phyloP scores from a whole-genome alignment of 2,888 invertebrate genomes.

The Epistrophe grossulariae region DNA sequence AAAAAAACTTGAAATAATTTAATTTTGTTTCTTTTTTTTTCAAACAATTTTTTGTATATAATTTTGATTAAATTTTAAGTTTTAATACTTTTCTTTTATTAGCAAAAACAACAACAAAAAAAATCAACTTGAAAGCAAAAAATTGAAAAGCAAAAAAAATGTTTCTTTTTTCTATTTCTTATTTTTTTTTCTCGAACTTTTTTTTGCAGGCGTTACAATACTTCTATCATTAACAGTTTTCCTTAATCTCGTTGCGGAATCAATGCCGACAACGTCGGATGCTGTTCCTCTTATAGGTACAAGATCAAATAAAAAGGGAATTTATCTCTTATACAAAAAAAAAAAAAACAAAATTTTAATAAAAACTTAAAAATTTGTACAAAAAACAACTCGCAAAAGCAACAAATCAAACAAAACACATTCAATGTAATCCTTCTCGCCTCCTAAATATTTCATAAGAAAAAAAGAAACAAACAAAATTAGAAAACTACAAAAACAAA shows the following conservation, averaged over 20 bases:
- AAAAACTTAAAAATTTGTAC: conserved; percentile 53
- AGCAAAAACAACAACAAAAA: conserved; percentile 12
- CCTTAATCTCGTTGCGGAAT: conserved; percentile 98
- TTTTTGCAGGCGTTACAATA: conserved; percentile 95
- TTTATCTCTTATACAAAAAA: conserved; percentile 48
- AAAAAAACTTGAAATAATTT: conserved; percentile 35
- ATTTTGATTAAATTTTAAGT: conserved; percentile 21
- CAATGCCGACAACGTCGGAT: conserved; percentile 95
- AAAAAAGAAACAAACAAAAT: conserved; percentile 58
- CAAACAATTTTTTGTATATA: conserved; percentile 2
- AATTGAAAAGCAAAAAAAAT: conserved; percentile 37
- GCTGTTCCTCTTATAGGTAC: conserved; percentile 84
- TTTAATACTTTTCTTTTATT: conserved; percentile 4
- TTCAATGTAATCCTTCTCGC: conserved; percentile 55
- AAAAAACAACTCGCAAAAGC: conserved; percentile 64
- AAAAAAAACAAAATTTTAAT: conserved; percentile 45
- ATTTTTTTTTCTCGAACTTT: conserved; percentile 78
- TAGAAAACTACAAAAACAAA: neutral
- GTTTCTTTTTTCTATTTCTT: conserved; percentile 77
- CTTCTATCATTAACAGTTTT: conserved; percentile 98
- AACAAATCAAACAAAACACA: conserved; percentile 45
- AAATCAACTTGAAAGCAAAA: conserved; percentile 41
- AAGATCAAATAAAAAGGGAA: conserved; percentile 73
- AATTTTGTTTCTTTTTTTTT: neutral
- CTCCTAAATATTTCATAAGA: conserved; percentile 67